A percentile compares a stretch with the other conserved stretches of the same genome.
Evolutionary conservation across 2,797 vertebrate genomes (phyloP).

Genomic region (Notolepis coatsorum): DNA sequence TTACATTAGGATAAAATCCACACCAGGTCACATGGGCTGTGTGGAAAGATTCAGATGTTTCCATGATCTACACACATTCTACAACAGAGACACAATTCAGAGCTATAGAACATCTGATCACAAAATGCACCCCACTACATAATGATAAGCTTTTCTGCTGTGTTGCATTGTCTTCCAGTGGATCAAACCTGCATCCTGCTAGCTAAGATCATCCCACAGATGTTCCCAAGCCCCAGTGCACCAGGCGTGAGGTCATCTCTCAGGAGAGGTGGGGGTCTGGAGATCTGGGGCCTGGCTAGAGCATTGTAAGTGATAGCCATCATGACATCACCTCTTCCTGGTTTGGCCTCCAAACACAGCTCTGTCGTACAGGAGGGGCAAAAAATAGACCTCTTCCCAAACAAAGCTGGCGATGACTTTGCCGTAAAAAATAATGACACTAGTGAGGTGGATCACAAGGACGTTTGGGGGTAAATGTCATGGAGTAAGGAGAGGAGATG

Average conservation of each 20-base stretch:
- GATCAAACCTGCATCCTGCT: slow-evolving; percentile 72
- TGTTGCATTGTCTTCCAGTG: slow-evolving; percentile 42
- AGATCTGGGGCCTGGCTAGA: slow-evolving; percentile 79
- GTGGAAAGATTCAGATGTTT: no score
- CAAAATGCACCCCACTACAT: not conserved
- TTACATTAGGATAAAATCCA: no score
- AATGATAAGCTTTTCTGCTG: slow-evolving; percentile 17
- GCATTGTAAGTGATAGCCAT: slow-evolving; percentile 92
- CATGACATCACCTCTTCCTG: slow-evolving; percentile 95
- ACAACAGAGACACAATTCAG: slow-evolving; percentile 8
- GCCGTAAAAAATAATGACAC: slow-evolving; percentile 55
- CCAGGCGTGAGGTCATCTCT: slow-evolving; percentile 90
- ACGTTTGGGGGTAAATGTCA: slow-evolving; percentile 44
- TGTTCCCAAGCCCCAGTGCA: slow-evolving; percentile 88
- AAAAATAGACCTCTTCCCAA: slow-evolving; percentile 78
- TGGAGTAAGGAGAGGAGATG: not conserved
- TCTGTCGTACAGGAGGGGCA: slow-evolving; percentile 62
- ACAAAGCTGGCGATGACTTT: slow-evolving; percentile 73
- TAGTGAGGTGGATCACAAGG: slow-evolving; percentile 34
- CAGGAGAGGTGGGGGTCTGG: slow-evolving; percentile 73
- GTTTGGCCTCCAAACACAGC: slow-evolving; percentile 85
- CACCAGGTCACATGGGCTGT: no score
- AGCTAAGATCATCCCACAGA: slow-evolving; percentile 82
- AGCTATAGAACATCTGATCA: slow-evolving; percentile 10
- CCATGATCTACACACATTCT: no score